These are phyloP conservation scores for Panonychus citri DNA, from an alignment of 1,140 invertebrate species.

Conservation along the genomic window DNA sequence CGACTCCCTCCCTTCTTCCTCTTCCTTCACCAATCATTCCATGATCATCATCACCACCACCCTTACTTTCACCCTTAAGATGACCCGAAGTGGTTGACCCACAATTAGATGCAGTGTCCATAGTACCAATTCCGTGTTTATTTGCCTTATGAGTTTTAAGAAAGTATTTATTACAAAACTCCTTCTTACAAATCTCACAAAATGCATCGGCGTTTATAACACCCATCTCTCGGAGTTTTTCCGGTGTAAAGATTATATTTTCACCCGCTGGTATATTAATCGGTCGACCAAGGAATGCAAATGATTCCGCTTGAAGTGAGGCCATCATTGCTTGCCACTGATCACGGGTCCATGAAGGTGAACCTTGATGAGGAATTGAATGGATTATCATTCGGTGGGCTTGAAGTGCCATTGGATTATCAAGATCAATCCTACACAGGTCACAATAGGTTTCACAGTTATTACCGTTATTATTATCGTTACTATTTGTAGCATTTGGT, in stretches of 20 bases:
- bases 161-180: slow-evolving; percentile 46
- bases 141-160: slow-evolving; percentile 34
- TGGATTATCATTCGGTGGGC: slow-evolving; percentile 8
- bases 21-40: neutral
- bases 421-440: slow-evolving; percentile 92
- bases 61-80: neutral
- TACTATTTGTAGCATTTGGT: too few species aligned
- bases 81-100: neutral
- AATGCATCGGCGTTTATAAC: slow-evolving; percentile 67
- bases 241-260: slow-evolving; percentile 29
- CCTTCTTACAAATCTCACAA: slow-evolving; percentile 80
- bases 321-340: neutral
- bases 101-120: neutral
- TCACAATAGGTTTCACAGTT: slow-evolving; percentile 29
- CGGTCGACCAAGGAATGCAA: neutral
- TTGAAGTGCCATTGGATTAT: slow-evolving; percentile 86
- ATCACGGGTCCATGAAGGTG: neutral
- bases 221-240: slow-evolving; percentile 44
- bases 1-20: slow-evolving; percentile 2
- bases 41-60: too few species aligned
- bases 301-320: neutral
- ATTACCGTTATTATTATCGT: too few species aligned
- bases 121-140: slow-evolving; percentile 27
- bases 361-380: neutral
- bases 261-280: neutral